Evolutionary conservation across 2,888 invertebrate genomes (phyloP).

Genomic region (Gibbula magus): DNA sequence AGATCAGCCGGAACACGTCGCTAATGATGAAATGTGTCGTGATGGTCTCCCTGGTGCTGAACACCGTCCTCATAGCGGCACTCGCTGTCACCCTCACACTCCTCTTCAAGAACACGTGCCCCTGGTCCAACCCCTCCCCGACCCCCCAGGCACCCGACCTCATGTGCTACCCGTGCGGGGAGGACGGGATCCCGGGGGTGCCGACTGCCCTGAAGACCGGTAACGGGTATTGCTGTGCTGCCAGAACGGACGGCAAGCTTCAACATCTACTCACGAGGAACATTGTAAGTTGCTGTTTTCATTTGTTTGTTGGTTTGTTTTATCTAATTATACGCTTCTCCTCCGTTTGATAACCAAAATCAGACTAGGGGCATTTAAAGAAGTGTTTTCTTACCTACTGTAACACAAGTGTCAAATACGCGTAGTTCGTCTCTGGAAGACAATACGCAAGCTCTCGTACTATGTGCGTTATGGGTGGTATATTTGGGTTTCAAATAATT

Average conservation of each 20-base stretch:
- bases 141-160: background rate
- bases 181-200: background rate
- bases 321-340: background rate
- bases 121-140: too few relatives aligned
- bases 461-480: too few relatives aligned
- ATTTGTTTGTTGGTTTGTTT: background rate
- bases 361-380: too few relatives aligned
- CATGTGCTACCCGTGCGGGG: conserved; percentile 7
- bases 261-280: background rate
- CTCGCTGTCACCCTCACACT: background rate
- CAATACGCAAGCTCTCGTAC: too few relatives aligned
- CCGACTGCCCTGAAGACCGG: background rate
- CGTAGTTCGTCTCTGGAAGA: too few relatives aligned
- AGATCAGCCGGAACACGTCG: background rate
- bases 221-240: background rate
- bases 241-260: background rate
- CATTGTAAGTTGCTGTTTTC: background rate
- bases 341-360: background rate
- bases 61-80: background rate
- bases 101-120: background rate
- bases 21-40: background rate
- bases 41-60: background rate
- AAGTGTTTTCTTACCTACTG: too few relatives aligned
- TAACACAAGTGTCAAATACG: too few relatives aligned
- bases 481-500: too few relatives aligned